phyloP scores from a whole-genome alignment of 2,113 vertebrate species.

The Pelecanoides urinatrix region DNA sequence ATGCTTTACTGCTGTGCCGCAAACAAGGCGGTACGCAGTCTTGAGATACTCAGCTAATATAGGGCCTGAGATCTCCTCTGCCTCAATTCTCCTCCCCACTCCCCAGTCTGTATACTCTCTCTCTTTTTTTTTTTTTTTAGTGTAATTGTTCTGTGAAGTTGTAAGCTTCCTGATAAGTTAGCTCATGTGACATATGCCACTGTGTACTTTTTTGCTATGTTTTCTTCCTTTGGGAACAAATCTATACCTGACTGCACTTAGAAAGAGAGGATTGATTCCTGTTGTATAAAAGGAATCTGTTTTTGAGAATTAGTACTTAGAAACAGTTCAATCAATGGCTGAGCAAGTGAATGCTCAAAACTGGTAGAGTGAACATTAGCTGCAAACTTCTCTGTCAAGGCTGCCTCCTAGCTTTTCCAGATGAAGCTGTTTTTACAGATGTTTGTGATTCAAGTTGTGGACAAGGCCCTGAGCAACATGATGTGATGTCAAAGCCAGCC shows the following conservation, averaged over 20 bases:
- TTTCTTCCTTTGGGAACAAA: neutral
- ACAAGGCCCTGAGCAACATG: neutral
- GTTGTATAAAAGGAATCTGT: neutral
- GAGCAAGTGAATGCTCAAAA: neutral
- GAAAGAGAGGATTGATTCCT: neutral
- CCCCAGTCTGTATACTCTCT: no score
- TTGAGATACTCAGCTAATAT: neutral
- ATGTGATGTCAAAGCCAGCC: neutral
- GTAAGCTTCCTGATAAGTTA: neutral
- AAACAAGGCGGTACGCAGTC: accelerated
- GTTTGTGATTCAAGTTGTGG: neutral
- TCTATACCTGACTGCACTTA: neutral
- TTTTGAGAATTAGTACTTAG: neutral
- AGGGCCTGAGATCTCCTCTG: neutral
- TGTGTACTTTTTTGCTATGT: neutral
- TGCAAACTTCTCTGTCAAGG: neutral
- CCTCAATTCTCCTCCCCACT: neutral
- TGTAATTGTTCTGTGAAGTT: neutral
- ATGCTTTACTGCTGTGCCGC: neutral
- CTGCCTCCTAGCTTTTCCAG: neutral
- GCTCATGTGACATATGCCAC: neutral
- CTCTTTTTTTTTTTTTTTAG: neutral
- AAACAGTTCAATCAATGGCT: neutral
- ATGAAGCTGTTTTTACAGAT: neutral
- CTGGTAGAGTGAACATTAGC: neutral